phyloP scores from a whole-genome alignment of 2,113 vertebrate genomes.

The Leucopternis melanops region DNA sequence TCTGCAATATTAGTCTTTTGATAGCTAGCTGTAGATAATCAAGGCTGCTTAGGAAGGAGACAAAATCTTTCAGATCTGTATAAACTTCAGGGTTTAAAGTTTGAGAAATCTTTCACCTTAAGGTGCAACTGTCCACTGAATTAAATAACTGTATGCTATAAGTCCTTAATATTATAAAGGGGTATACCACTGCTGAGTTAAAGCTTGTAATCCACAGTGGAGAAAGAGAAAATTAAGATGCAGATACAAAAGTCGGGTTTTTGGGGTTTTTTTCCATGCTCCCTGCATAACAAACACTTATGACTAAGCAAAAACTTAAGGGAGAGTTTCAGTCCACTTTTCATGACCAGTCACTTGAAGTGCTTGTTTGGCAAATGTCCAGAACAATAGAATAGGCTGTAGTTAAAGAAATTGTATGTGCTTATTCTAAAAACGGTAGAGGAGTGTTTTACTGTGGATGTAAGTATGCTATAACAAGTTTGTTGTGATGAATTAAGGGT shows the following conservation, averaged over 20 bases:
- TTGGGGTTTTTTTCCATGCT: neutral
- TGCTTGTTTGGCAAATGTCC: neutral
- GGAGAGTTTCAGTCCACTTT: neutral
- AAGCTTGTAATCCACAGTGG: neutral
- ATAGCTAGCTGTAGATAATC: neutral
- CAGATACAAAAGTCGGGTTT: neutral
- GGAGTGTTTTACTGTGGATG: neutral
- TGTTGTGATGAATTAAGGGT: neutral
- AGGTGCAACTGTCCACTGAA: neutral
- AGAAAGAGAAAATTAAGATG: neutral
- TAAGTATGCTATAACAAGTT: neutral
- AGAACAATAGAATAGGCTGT: neutral
- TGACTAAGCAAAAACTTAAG: neutral
- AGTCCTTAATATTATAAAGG: neutral
- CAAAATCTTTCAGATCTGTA: neutral
- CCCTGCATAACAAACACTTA: neutral
- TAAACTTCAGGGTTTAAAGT: neutral
- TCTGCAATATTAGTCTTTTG: neutral
- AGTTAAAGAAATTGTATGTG: neutral
- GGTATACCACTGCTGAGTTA: neutral
- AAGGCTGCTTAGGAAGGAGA: neutral
- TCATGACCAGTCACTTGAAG: neutral
- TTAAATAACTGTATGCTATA: neutral
- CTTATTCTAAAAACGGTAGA: neutral
- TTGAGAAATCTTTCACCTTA: neutral